Percentiles rank a stretch among this genome's conserved stretches.
These are phyloP conservation scores for Synanthedon andrenaeformis DNA, from an alignment of 2,888 invertebrate genomes.

Conservation along the genomic window DNA sequence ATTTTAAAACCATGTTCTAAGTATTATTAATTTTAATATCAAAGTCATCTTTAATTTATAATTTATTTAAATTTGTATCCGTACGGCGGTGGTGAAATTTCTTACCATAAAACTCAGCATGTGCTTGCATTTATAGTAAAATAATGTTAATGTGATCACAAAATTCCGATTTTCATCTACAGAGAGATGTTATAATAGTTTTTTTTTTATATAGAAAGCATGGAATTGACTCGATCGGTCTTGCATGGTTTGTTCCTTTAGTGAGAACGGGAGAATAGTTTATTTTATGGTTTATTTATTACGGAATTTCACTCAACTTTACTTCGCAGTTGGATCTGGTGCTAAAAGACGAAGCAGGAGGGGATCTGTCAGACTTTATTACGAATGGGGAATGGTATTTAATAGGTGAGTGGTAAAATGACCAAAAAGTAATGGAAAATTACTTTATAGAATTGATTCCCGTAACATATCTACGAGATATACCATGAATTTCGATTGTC, in stretches of 20 bases:
- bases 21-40: too few species aligned
- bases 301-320: neutral
- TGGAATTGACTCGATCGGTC: neutral
- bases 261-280: neutral
- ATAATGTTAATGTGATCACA: neutral
- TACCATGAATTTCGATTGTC: conserved; percentile 12
- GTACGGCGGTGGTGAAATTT: too few species aligned
- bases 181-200: neutral
- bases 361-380: conserved; percentile 97
- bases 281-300: neutral
- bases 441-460: neutral
- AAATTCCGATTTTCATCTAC: too few species aligned
- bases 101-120: too few species aligned
- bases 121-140: neutral
- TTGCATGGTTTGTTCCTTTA: conserved; percentile 13
- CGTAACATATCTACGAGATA: too few species aligned
- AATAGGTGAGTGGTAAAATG: conserved; percentile 79
- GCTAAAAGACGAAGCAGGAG: conserved; percentile 92
- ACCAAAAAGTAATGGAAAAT: too few species aligned
- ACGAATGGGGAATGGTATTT: conserved; percentile 99
- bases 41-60: too few species aligned
- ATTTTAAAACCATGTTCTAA: too few species aligned
- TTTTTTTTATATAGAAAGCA: conserved; percentile 6
- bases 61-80: too few species aligned
- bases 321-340: conserved; percentile 89